Percentiles rank a stretch among this genome's conserved stretches.
phyloP scores from a whole-genome alignment of 1,140 invertebrate species.

The Belonocnema kinseyi region DNA sequence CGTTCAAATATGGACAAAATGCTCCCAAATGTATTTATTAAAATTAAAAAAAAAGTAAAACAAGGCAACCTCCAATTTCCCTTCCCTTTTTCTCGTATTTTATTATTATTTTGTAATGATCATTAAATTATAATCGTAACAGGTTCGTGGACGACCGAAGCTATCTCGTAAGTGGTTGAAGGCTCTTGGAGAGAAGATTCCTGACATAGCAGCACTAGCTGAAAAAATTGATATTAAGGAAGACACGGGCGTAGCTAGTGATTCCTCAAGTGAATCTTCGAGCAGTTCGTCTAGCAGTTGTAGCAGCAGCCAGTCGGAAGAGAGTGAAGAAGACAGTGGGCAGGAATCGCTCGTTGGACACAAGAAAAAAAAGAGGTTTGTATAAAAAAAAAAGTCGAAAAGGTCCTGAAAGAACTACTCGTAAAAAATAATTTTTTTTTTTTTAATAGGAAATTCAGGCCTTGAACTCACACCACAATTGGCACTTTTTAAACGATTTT shows the following conservation, averaged over 20 bases:
- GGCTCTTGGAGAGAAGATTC: conserved; percentile 81
- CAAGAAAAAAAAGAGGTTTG: conserved; percentile 86
- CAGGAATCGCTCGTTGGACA: conserved; percentile 92
- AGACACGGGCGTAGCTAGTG: conserved; percentile 94
- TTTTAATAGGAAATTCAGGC: too few relatives aligned
- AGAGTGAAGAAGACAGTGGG: conserved; percentile 85
- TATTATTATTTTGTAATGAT: too few relatives aligned
- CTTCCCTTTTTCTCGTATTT: too few relatives aligned
- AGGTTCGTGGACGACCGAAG: conserved; percentile 91
- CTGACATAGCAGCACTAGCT: conserved; percentile 89
- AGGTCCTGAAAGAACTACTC: too few relatives aligned
- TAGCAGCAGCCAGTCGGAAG: conserved; percentile 79
- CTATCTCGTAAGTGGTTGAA: conserved; percentile 84
- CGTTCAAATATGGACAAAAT: too few relatives aligned
- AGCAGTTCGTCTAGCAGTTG: conserved; percentile 86
- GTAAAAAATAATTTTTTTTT: too few relatives aligned
- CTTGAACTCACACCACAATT: too few relatives aligned
- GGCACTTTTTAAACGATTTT: too few relatives aligned
- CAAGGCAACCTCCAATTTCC: too few relatives aligned
- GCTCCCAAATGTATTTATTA: too few relatives aligned
- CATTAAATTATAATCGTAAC: too few relatives aligned
- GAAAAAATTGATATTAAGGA: conserved; percentile 90
- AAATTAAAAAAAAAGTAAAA: too few relatives aligned
- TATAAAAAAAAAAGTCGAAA: conserved; percentile 6
- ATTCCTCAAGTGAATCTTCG: conserved; percentile 93